A percentile compares a stretch with the other conserved stretches of the same genome.
phyloP scores from a whole-genome alignment of 2,888 invertebrate species.

The Lasioglossum calceatum region DNA sequence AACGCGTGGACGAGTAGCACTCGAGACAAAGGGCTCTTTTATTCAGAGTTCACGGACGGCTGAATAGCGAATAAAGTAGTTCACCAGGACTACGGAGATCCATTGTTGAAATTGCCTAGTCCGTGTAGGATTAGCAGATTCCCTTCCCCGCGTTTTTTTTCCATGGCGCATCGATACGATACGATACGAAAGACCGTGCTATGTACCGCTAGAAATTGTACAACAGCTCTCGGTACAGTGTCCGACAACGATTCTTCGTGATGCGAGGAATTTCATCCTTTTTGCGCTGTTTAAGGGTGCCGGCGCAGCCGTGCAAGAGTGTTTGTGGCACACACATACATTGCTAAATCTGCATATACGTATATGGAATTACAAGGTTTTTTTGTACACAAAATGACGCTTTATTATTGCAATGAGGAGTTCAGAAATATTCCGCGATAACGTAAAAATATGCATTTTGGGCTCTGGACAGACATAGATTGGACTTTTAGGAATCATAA shows the following conservation, averaged over 20 bases:
- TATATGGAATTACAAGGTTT: too few relatives aligned
- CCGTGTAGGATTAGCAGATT: slow-evolving; percentile 35
- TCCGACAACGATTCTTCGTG: not conserved
- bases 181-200: not conserved
- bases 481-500: too few relatives aligned
- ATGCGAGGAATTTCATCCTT: not conserved
- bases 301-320: too few relatives aligned
- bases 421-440: too few relatives aligned
- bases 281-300: not conserved
- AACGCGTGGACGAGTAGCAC: slow-evolving; percentile 45
- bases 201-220: not conserved
- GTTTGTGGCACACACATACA: too few relatives aligned
- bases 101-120: slow-evolving; percentile 42
- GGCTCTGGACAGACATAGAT: too few relatives aligned
- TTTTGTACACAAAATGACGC: too few relatives aligned
- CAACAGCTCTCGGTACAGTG: not conserved
- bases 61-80: slow-evolving; percentile 56
- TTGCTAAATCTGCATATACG: too few relatives aligned
- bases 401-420: too few relatives aligned
- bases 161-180: not conserved
- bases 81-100: slow-evolving; percentile 40
- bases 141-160: not conserved
- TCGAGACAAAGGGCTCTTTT: slow-evolving; percentile 55
- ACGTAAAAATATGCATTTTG: too few relatives aligned
- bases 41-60: slow-evolving; percentile 50